Conservation (phyloP, 2,797 vertebrate species). For the Australoheros facetus region DNA sequence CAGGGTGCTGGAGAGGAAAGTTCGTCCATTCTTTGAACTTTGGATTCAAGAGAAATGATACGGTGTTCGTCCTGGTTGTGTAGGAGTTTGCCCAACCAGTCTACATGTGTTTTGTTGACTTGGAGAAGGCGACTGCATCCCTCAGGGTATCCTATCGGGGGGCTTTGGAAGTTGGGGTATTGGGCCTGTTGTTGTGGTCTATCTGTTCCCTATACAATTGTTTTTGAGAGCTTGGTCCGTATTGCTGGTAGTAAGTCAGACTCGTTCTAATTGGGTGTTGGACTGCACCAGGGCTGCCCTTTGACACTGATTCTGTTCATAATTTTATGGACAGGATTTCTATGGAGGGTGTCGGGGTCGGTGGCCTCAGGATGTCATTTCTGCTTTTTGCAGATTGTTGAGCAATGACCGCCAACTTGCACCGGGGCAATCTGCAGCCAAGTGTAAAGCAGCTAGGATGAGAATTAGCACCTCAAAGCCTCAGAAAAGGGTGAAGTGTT, state of each 20-base stretch:
- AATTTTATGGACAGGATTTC: neutral
- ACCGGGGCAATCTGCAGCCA: too few species aligned
- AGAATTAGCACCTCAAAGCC: too few species aligned
- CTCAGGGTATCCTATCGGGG: neutral
- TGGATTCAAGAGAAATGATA: neutral
- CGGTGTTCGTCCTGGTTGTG: neutral
- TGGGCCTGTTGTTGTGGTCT: neutral
- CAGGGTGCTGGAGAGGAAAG: accelerated
- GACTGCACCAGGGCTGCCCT: neutral
- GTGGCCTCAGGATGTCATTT: neutral
- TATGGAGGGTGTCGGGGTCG: neutral
- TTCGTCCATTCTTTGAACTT: neutral
- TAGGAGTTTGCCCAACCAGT: neutral
- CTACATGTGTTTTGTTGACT: neutral
- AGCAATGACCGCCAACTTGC: accelerated
- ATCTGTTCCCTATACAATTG: accelerated
- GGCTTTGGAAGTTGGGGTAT: neutral
- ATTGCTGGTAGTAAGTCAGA: neutral
- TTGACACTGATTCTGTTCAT: neutral
- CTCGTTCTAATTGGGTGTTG: neutral
- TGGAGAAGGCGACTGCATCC: too few species aligned
- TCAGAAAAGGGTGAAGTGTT: accelerated
- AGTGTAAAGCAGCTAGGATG: neutral
- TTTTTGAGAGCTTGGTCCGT: neutral
- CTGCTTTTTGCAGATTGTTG: neutral